Base-by-base conservation (phyloP, 2,888 invertebrate genomes). In the Drosophila antonietae region DNA sequence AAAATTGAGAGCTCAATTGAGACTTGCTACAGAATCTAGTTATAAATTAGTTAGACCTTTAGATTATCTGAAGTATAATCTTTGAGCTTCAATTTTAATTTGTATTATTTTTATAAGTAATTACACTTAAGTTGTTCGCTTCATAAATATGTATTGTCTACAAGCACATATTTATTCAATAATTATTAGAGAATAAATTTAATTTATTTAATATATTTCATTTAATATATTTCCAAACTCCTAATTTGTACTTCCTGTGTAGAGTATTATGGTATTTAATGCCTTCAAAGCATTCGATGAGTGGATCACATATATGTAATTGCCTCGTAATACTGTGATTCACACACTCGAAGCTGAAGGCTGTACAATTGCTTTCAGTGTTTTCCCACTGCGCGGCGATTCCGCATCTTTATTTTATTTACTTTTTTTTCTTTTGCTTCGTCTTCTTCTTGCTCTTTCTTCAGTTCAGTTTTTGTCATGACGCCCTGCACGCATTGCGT, bases 401-500 rank as follows among this genome's bases (percentile, higher is more conserved):
- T 73, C 60, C 49, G n/a, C 33, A 14, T 39, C 52, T 71, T n/a
- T 18, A 18, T 61, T 10, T 31, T 33, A 20, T 46, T 55, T 35
- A 3, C 8, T 8, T 35, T 23, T 3, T 20, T 20, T 20, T n/a
- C n/a, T 12, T 44, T 10, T 4, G 52, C 9, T 15, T 49, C 10
- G 28, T 23, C 20, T 20, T 23, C 23, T 20, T 60, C 14, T 20
- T 37, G 44, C 10, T 18, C n/a, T 18, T 28, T 15, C 46, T 61
- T 12, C 4, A 20, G n/a, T n/a, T 35, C 20, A 8, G 5, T 39
- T 73, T 55, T 64, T 58, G 58, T 60, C 63, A 71, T 67, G 70
- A 63, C 71, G 72, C 68, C 52, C 57, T 75, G 69, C 70, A 73
- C 75, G 74, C 76, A 89, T 88, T 77, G 73, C 73, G 73, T 74